Base-by-base conservation (phyloP, 2,113 vertebrate species). In the Megatriorchis doriae region DNA sequence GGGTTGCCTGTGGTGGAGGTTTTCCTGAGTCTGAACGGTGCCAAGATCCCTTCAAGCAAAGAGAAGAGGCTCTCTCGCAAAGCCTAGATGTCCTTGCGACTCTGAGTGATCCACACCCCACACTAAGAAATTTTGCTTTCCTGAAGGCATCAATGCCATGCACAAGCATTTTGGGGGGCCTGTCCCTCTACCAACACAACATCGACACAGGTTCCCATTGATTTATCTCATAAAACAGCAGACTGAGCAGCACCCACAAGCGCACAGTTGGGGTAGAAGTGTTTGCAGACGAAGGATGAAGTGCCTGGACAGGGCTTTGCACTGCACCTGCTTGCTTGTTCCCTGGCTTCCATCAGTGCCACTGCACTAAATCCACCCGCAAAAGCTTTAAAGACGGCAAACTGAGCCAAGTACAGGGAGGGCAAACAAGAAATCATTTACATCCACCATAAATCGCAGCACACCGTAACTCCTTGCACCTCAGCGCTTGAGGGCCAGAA, bases 331-430 rank as follows among this genome's bases (percentile, higher is more conserved):
- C 94, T 71, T 5, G 0, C 86, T 25, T 74, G 80, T 52, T 52
- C 72, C 90, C 95, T 93, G 94, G 88, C 84, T 95, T 95, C 92
- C 74, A 89, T 95, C 96, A 96, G 95, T 86, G 85, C 95, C 90
- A 94, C 96, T 40, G 83, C 52, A 89, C 88, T 92, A 86, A 74
- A 94, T 92, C 80, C 84, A 83, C 38, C 50, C 66, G 4, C 77
- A 38, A n/a, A 68, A 58, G 87, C 87, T 89, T 11, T 9, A 83
- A 55, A 65, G 92, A 4, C 36, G 70, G 66, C 81, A 38, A 75
- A 70, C 19, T 38, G 93, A 53, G 93, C 86, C 95, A 93, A 95
- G 84, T 9, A 65, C 20, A 16, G 77, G 65, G 80, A 92, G 90
- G 78, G 88, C 83, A 86, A 94, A 94, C 90, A 93, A 93, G 94